Percentiles rank a stretch among this genome's conserved stretches.
phyloP scores from a whole-genome alignment of 2,113 vertebrate genomes.

The Paratilapia polleni region DNA sequence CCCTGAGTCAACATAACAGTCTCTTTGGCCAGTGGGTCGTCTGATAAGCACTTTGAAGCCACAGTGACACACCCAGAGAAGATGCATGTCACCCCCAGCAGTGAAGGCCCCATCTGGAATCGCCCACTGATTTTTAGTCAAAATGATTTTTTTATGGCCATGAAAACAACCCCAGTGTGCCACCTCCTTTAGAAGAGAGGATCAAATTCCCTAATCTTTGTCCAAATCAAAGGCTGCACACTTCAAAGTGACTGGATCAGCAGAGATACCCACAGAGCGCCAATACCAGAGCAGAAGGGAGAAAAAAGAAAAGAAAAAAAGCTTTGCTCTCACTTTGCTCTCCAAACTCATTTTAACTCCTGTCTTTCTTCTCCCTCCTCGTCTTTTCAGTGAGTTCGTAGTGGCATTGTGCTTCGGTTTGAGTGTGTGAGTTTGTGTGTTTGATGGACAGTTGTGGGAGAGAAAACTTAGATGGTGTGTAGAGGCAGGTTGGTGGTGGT shows the following conservation, averaged over 20 bases:
- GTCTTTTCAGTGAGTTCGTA: constrained; percentile 13
- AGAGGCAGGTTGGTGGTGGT: constrained; percentile 17
- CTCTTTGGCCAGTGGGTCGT: constrained; percentile 17
- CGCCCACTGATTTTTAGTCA: constrained; percentile 54
- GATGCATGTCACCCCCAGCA: constrained; percentile 20
- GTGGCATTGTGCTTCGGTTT: constrained; percentile 2
- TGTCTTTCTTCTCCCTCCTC: constrained; percentile 32
- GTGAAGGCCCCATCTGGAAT: constrained; percentile 32
- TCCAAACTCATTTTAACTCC: constrained; percentile 50
- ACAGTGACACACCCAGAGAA: constrained; percentile 8
- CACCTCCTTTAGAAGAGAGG: constrained; percentile 20
- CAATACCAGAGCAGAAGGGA: constrained; percentile 7
- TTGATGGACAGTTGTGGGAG: constrained; percentile 24
- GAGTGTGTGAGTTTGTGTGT: background rate
- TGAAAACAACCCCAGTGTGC: constrained; percentile 47
- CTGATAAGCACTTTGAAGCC: constrained; percentile 42
- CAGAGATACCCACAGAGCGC: constrained; percentile 23
- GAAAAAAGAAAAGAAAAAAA: background rate
- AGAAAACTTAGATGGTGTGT: constrained; percentile 9
- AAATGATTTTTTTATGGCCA: constrained; percentile 32
- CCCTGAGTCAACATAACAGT: constrained; percentile 48
- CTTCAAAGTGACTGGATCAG: constrained; percentile 60
- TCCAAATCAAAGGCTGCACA: constrained; percentile 61
- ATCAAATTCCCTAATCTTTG: constrained; percentile 59
- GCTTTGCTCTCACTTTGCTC: constrained; percentile 46